Conservation (phyloP, 2,797 vertebrate species). For the Myotis pilosus region DNA sequence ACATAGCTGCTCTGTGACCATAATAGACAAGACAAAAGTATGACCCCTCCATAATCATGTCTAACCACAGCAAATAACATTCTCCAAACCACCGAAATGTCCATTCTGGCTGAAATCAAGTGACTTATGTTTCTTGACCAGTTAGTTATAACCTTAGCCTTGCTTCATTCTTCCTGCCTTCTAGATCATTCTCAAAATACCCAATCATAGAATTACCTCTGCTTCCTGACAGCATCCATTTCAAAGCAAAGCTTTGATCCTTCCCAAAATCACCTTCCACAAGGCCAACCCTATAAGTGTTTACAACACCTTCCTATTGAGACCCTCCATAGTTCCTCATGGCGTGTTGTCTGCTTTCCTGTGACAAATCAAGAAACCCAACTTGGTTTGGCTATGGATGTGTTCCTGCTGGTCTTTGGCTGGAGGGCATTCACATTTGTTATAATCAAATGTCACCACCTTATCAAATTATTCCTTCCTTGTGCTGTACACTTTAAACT, state of each 20-base stretch:
- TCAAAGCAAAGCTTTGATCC: neutral
- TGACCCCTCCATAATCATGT: neutral
- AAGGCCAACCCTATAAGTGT: neutral
- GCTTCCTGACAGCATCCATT: neutral
- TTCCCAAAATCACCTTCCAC: neutral
- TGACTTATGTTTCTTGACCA: neutral
- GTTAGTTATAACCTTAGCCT: neutral
- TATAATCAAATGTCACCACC: neutral
- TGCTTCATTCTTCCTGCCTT: neutral
- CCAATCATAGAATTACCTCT: neutral
- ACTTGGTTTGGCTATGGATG: neutral
- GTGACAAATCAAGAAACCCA: neutral
- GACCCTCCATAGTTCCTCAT: neutral
- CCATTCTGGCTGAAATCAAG: neutral
- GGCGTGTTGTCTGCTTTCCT: neutral
- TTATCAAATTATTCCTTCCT: neutral
- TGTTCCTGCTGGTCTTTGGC: neutral
- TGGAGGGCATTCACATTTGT: neutral
- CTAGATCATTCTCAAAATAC: neutral
- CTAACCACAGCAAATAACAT: neutral
- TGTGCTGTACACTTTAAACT: neutral
- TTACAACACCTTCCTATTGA: neutral
- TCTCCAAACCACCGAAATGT: neutral
- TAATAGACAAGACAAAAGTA: neutral
- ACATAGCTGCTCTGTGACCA: neutral